Conservation (phyloP, 1,140 invertebrate genomes). For the Centruroides vittatus region DNA sequence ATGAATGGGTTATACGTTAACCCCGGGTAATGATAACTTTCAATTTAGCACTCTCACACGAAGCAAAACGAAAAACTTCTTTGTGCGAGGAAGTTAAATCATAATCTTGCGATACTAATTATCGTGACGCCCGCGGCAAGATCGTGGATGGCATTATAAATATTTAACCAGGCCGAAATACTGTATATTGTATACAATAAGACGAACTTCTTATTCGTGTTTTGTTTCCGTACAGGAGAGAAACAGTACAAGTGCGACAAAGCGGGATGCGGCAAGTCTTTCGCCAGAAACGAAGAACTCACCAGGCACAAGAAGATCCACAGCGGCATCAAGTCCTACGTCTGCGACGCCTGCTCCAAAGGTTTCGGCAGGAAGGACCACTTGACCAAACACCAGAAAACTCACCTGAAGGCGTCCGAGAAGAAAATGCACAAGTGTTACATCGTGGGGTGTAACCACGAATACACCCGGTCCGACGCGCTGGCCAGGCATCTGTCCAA, state of each 20-base stretch:
- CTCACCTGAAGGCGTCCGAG: constrained; percentile 34
- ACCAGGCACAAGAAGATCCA: constrained; percentile 84
- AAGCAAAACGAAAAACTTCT: too few relatives aligned
- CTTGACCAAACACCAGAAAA: constrained; percentile 37
- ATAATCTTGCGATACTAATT: too few relatives aligned
- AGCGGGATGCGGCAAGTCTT: constrained; percentile 68
- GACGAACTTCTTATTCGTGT: too few relatives aligned
- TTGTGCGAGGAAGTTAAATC: too few relatives aligned
- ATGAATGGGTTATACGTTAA: too few relatives aligned
- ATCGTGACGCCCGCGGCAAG: too few relatives aligned
- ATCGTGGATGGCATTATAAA: too few relatives aligned
- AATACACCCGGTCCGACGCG: constrained; percentile 23
- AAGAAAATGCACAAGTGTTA: constrained; percentile 21
- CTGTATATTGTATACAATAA: too few relatives aligned
- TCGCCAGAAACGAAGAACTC: constrained; percentile 84
- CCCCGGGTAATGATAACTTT: too few relatives aligned
- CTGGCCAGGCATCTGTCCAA: constrained; percentile 21
- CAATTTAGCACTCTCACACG: too few relatives aligned
- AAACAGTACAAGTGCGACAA: constrained; percentile 72
- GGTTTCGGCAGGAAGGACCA: constrained; percentile 72
- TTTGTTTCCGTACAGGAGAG: constrained; percentile 44
- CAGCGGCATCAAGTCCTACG: constrained; percentile 35
- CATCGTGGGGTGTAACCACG: constrained; percentile 18
- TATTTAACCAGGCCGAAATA: too few relatives aligned
- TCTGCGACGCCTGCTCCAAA: constrained; percentile 64